Percentiles rank a stretch among this genome's conserved stretches.
Evolutionary conservation across 2,888 invertebrate species (phyloP).

Genomic region (Tetranychus truncatus): DNA sequence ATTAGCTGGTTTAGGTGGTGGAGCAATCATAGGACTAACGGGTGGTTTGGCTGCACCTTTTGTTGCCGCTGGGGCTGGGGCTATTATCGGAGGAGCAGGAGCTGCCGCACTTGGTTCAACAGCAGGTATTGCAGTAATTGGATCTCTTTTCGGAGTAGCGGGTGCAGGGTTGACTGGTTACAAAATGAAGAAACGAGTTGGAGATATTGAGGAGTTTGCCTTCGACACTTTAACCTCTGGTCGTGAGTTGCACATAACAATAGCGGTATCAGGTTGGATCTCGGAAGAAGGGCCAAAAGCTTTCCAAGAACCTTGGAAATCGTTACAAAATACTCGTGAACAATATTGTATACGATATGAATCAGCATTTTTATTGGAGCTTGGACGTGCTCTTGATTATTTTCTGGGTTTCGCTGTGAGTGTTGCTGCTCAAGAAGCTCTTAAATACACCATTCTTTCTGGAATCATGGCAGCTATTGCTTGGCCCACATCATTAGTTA

Average conservation of each 20-base stretch:
- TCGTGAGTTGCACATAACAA: slow-evolving; percentile 42
- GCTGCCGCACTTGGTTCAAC: slow-evolving; percentile 39
- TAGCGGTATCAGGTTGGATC: slow-evolving; percentile 48
- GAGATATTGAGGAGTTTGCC: slow-evolving; percentile 47
- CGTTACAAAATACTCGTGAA: slow-evolving; percentile 41
- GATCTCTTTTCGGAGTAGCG: slow-evolving; percentile 47
- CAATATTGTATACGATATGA: slow-evolving; percentile 48
- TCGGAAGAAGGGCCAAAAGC: slow-evolving; percentile 37
- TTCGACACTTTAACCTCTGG: slow-evolving; percentile 40
- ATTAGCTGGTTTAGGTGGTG: slow-evolving; percentile 45
- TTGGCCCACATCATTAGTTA: slow-evolving; percentile 45
- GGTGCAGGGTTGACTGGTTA: slow-evolving; percentile 48
- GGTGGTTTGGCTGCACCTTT: slow-evolving; percentile 49
- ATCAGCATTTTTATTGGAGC: slow-evolving; percentile 41
- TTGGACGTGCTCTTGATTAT: slow-evolving; percentile 45
- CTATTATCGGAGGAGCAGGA: slow-evolving; percentile 32
- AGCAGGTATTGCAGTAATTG: slow-evolving; percentile 41
- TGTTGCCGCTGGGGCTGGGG: slow-evolving; percentile 40
- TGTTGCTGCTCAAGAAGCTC: slow-evolving; percentile 38
- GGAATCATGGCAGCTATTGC: slow-evolving; percentile 45
- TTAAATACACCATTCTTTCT: slow-evolving; percentile 31
- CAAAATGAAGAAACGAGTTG: slow-evolving; percentile 49
- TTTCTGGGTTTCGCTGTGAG: slow-evolving; percentile 41
- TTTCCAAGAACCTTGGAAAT: slow-evolving; percentile 41
- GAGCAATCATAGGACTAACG: slow-evolving; percentile 44